These are phyloP conservation scores for Liasis olivaceus DNA, from an alignment of 2,797 vertebrate genomes.

Conservation along the genomic window DNA sequence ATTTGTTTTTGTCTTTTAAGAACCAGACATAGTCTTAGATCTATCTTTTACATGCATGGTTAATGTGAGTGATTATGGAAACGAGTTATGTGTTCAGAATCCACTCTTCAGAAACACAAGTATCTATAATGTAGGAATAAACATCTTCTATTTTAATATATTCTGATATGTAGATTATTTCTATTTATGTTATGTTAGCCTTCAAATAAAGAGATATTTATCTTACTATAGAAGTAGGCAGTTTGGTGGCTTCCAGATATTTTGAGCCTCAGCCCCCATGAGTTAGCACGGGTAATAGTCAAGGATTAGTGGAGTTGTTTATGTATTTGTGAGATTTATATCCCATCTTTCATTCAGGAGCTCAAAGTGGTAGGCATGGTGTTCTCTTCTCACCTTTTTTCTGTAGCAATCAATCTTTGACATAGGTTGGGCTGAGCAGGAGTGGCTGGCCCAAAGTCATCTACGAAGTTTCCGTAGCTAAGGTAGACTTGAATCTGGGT, in stretches of 20 bases:
- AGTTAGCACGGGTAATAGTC: background rate
- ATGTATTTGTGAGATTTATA: background rate
- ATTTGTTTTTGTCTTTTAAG: background rate
- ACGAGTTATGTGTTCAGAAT: background rate
- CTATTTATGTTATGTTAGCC: background rate
- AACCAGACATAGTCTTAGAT: background rate
- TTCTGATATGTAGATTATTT: background rate
- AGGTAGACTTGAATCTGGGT: background rate
- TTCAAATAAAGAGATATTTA: background rate
- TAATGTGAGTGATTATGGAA: conserved; percentile 6
- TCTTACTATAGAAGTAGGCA: background rate
- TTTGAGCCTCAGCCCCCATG: background rate
- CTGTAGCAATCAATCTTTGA: background rate
- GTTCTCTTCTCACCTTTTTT: background rate
- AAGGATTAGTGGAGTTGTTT: background rate
- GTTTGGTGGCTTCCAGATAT: background rate
- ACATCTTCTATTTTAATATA: background rate
- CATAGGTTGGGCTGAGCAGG: background rate
- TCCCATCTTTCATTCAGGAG: background rate
- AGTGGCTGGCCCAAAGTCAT: background rate
- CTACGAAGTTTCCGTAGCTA: background rate
- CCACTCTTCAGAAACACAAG: fast-evolving
- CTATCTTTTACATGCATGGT: background rate
- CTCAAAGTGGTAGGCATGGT: background rate
- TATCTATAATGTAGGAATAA: conserved; percentile 30